Evolutionary conservation across 1,140 invertebrate species (phyloP).

Genomic region (Spodoptera litura): DNA sequence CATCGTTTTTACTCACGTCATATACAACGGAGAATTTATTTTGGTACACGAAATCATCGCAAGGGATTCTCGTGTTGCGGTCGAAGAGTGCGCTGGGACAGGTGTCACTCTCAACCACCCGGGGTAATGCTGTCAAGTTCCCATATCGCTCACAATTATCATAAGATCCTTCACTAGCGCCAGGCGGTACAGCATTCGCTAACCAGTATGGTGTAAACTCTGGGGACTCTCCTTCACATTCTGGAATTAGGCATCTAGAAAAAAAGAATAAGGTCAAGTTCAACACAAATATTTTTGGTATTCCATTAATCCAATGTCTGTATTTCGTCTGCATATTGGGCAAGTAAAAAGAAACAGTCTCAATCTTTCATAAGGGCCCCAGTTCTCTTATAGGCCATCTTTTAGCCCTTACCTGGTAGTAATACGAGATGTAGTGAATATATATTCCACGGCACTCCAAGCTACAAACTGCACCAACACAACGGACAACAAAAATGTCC

Average conservation of each 20-base stretch:
- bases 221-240: conserved; percentile 83
- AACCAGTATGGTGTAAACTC: conserved; percentile 85
- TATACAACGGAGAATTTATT: conserved; percentile 73
- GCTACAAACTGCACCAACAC: conserved; percentile 86
- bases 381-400: too few species aligned
- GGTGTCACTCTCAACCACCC: conserved; percentile 32
- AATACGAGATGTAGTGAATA: conserved; percentile 87
- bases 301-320: too few species aligned
- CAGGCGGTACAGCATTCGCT: conserved; percentile 80
- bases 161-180: neutral
- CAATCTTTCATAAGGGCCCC: too few species aligned
- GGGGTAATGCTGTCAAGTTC: neutral
- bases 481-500: conserved; percentile 84
- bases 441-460: conserved; percentile 84
- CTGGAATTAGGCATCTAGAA: conserved; percentile 88
- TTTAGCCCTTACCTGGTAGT: conserved; percentile 83
- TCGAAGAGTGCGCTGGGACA: conserved; percentile 50
- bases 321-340: too few species aligned
- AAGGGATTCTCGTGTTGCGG: conserved; percentile 37
- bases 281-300: too few species aligned
- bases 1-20: conserved; percentile 63
- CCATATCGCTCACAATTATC: conserved; percentile 58
- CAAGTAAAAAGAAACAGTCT: too few species aligned
- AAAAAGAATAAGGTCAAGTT: too few species aligned
- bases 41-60: conserved; percentile 59